A percentile compares a stretch with the other conserved stretches of the same genome.
phyloP scores from a whole-genome alignment of 2,797 vertebrate species.

The Microctenopoma steveboyesi region DNA sequence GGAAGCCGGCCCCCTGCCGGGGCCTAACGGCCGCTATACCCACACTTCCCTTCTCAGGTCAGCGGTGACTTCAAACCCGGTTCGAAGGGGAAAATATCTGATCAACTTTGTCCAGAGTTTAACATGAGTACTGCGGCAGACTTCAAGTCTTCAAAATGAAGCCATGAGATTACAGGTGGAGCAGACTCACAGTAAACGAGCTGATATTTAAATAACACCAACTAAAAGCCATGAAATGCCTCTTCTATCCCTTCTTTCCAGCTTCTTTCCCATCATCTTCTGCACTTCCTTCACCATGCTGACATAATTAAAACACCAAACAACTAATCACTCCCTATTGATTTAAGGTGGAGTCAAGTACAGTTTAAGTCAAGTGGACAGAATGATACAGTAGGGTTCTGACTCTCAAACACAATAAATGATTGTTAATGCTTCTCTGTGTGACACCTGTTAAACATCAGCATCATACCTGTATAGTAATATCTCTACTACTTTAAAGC shows the following conservation, averaged over 20 bases:
- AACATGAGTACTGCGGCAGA: background rate
- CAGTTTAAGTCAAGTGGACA: conserved; percentile 1
- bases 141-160: background rate
- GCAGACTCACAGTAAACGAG: no score
- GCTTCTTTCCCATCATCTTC: background rate
- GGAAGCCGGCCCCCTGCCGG: conserved; percentile 69
- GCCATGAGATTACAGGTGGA: background rate
- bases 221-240: background rate
- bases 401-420: no score
- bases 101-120: background rate
- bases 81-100: conserved; percentile 60
- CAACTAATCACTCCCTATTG: conserved; percentile 77
- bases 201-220: background rate
- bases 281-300: conserved; percentile 10
- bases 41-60: conserved; percentile 79
- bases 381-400: no score
- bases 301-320: conserved; percentile 75
- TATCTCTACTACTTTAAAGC: no score
- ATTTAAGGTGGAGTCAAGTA: conserved; percentile 71
- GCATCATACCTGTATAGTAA: no score
- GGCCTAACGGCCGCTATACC: conserved; percentile 59
- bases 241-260: no score
- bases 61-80: conserved; percentile 64
- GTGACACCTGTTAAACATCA: background rate
- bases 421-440: no score